These are phyloP conservation scores for Pocillopora verrucosa DNA, from an alignment of 64 coral and sea anemone genomes.

Conservation along the genomic window DNA sequence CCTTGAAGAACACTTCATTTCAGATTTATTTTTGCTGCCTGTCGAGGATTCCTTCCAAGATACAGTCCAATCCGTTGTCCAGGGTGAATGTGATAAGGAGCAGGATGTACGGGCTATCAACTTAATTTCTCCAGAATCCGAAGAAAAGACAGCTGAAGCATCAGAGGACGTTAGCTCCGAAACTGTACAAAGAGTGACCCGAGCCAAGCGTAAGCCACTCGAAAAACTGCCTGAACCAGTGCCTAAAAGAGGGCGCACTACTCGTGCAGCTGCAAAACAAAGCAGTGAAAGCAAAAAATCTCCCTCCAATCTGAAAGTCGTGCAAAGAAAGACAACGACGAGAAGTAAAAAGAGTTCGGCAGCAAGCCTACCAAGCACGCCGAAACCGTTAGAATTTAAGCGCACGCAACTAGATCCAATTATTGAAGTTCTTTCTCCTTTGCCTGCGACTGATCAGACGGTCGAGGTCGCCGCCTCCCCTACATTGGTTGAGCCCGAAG, in stretches of 20 bases:
- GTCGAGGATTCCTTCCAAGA: not conserved
- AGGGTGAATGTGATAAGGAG: not conserved
- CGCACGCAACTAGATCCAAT: constrained; percentile 57
- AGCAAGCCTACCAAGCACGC: constrained; percentile 12
- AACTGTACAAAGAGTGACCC: not conserved
- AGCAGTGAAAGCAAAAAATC: not conserved
- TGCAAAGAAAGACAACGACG: not conserved
- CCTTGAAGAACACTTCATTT: constrained; percentile 23
- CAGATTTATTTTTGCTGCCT: constrained; percentile 39
- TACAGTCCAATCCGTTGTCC: not conserved
- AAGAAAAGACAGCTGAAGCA: not conserved
- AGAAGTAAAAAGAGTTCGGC: constrained; percentile 17
- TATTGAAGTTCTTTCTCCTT: constrained; percentile 44
- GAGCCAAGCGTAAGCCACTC: constrained; percentile 32
- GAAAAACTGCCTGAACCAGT: constrained; percentile 15
- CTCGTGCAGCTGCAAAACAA: not conserved
- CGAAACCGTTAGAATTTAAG: constrained; percentile 44
- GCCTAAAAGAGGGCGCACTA: constrained; percentile 9
- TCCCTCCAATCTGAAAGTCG: not conserved
- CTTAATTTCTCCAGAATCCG: not conserved
- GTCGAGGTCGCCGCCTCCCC: not conserved
- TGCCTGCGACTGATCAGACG: not conserved
- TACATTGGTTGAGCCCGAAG: not conserved
- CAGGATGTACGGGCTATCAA: not conserved
- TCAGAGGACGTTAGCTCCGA: not conserved